Percentiles rank a stretch among this genome's conserved stretches.
Conservation (phyloP, 2,888 invertebrate species). For the Toxonevra muliebris region DNA sequence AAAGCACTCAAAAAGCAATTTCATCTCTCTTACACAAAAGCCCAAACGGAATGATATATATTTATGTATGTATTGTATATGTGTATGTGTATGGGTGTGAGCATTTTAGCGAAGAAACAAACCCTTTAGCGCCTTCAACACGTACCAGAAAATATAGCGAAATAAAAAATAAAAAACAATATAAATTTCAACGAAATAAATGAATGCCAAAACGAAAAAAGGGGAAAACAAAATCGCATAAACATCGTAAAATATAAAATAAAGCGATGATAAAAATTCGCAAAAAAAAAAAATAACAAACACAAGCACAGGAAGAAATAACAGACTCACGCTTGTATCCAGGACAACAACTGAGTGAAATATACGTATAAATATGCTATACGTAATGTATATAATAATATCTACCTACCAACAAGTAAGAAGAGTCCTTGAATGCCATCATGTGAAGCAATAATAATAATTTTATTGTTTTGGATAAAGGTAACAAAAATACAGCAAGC, state of each 20-base stretch:
- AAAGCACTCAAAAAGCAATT: conserved; percentile 14
- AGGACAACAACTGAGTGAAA: not conserved
- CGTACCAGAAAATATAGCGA: conserved; percentile 2
- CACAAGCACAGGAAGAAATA: not conserved
- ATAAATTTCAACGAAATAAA: not conserved
- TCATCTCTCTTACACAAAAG: not conserved
- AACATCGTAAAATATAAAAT: conserved; percentile 20
- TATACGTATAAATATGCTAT: too few species aligned
- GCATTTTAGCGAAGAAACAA: not conserved
- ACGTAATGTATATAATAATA: too few species aligned
- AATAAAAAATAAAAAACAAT: not conserved
- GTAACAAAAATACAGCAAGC: conserved; percentile 18
- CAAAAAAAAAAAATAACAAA: not conserved
- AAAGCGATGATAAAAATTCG: conserved; percentile 10
- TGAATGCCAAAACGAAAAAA: conserved; percentile 4
- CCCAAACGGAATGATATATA: too few species aligned
- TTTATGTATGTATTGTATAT: too few species aligned
- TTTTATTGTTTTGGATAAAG: conserved; percentile 54
- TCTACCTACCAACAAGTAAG: not conserved
- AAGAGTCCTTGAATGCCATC: conserved; percentile 57
- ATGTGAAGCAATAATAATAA: conserved; percentile 61
- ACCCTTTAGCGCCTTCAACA: conserved; percentile 19
- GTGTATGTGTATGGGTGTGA: too few species aligned
- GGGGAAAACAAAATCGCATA: conserved; percentile 15
- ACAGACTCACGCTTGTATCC: not conserved